Conservation (phyloP, 1,140 invertebrate genomes). For the Euschistus heros region DNA sequence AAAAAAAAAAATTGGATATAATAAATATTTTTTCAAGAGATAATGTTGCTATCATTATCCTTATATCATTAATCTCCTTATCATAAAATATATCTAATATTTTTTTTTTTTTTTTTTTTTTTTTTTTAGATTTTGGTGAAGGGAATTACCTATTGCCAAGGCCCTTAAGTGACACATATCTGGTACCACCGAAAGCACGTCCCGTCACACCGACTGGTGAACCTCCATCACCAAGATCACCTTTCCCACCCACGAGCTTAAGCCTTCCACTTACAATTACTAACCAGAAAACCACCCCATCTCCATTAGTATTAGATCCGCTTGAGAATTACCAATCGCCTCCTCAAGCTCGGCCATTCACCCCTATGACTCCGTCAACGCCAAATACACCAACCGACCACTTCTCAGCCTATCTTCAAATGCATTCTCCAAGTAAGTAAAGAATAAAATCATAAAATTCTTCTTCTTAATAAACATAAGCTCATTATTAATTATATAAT, state of each 20-base stretch:
- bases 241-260: conserved; percentile 30
- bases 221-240: conserved; percentile 8
- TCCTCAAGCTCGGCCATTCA: conserved; percentile 23
- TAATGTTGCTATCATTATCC: no score
- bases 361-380: conserved; percentile 28
- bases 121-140: conserved; percentile 30
- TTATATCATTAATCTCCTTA: no score
- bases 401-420: conserved; percentile 42
- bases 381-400: conserved; percentile 31
- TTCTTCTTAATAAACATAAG: no score
- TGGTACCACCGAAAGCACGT: conserved; percentile 41
- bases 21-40: no score
- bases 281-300: conserved; percentile 22
- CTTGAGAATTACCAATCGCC: conserved; percentile 40
- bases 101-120: no score
- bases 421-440: conserved; percentile 39
- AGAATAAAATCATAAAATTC: not conserved
- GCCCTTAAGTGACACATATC: conserved; percentile 42
- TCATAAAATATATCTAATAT: no score
- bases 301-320: conserved; percentile 24
- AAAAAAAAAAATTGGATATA: no score
- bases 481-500: no score
- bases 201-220: conserved; percentile 32
- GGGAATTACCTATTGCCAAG: conserved; percentile 44
- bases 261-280: conserved; percentile 23